phyloP scores from a whole-genome alignment of 2,113 vertebrate genomes.

The Pygoscelis adeliae region DNA sequence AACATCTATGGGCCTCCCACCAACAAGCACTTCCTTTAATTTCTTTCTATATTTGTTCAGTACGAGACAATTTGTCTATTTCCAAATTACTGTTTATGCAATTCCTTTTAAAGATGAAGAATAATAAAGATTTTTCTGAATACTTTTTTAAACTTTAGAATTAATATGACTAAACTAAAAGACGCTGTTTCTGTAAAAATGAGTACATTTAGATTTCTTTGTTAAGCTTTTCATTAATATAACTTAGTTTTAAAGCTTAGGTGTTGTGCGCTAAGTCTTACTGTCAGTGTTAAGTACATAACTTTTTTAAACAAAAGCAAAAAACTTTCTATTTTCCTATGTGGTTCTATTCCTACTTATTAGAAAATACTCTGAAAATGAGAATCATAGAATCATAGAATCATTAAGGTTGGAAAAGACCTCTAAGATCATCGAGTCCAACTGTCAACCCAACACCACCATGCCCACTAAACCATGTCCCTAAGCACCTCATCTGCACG shows the following conservation, averaged over 20 bases:
- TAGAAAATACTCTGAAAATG: background rate
- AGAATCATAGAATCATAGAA: too few relatives aligned
- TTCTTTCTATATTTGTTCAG: background rate
- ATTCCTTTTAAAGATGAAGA: background rate
- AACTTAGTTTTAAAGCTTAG: background rate
- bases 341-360: background rate
- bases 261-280: background rate
- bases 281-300: background rate
- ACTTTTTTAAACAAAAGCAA: background rate
- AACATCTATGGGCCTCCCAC: background rate
- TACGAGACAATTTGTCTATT: background rate
- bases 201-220: fast-evolving
- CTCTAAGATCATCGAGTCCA: too few relatives aligned
- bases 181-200: background rate
- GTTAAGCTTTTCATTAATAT: background rate
- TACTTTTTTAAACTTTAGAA: background rate
- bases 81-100: background rate
- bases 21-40: fast-evolving
- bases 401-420: too few relatives aligned
- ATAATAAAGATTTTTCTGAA: background rate
- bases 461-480: too few relatives aligned
- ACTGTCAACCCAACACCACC: too few relatives aligned
- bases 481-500: too few relatives aligned
- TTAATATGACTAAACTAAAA: background rate
- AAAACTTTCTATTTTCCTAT: background rate